Evolutionary conservation across 2,888 invertebrate species (phyloP).

Genomic region (Apoda limacodes): DNA sequence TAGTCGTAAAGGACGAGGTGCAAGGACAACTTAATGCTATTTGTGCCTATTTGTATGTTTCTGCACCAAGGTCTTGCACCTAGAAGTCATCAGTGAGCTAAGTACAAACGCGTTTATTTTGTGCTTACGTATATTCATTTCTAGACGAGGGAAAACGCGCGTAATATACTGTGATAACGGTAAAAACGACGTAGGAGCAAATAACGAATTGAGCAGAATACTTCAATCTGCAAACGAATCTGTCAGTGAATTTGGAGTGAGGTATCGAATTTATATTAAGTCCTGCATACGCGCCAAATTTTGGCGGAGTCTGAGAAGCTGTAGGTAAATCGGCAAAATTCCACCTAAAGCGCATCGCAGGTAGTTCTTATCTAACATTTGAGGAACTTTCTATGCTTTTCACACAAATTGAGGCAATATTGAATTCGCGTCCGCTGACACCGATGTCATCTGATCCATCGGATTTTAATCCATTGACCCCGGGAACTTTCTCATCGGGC

Average conservation of each 20-base stretch:
- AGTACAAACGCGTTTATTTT: no score
- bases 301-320: no score
- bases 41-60: no score
- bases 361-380: constrained; percentile 15
- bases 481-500: no score
- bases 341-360: no score
- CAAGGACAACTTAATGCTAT: no score
- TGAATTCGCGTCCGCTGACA: constrained; percentile 24
- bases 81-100: constrained; percentile 10
- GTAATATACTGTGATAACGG: constrained; percentile 10
- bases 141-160: constrained; percentile 10
- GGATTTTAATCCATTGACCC: constrained; percentile 23
- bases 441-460: constrained; percentile 21
- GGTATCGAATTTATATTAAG: constrained; percentile 14
- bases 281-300: constrained; percentile 14
- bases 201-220: no score
- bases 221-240: no score
- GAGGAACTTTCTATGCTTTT: constrained; percentile 12
- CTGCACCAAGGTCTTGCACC: constrained; percentile 5
- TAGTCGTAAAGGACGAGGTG: constrained; percentile 12
- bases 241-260: no score
- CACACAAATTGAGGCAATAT: constrained; percentile 19
- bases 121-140: no score
- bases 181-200: constrained; percentile 9
- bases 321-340: constrained; percentile 11